Evolutionary conservation across 2,888 invertebrate genomes (phyloP), one percentile per base, ranked within the genome.

Genomic region (Sialis fuliginosa): DNA sequence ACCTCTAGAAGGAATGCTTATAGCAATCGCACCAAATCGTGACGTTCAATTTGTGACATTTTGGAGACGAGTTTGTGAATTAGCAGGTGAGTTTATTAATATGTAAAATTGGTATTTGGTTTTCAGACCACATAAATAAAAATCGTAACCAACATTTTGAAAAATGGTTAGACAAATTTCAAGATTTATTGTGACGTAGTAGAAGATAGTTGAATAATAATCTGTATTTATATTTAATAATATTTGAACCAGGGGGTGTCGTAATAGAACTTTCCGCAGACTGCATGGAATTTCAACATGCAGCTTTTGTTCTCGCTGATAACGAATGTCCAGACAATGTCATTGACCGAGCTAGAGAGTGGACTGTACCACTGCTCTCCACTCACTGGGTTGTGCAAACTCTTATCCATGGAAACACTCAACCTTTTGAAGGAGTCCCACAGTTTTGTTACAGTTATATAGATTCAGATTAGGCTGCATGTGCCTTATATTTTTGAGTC

Each of bases 301-400:
- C 49, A 2, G 48, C 70, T 0, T 71, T 71, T 1, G 63, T 81
- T 7, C 68, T 82, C n/a, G 72, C 78, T 0, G 80, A 81, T 50
- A 66, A 62, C 54, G 72, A 72, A 45, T 80, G 79, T 52, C 74
- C 78, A 0, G 66, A 70, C 48, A 72, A 71, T 55, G 61, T 69
- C n/a, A 54, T 66, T 30, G 58, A 64, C 10, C 64, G 64, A 48
- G 78, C 79, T 0, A 66, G 68, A 47, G 65, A 70, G 45, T 71
- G 74, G 55, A 69, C 67, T 48, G 67, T 77, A n/a, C 79, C 81
- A 0, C 56, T 83, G 0, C 77, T 82, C 0, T 77, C 80, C 0
- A 75, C 78, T 0, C 72, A 72, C 2, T 84, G 82, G 82, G 66
- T 82, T 1, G 69, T 77, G 5, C 81, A 83, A 55, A 76, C 75